Evolutionary conservation across 2,113 vertebrate genomes (phyloP), one percentile per base, ranked within the genome.

Genomic region (Chaetorhynchus papuensis): DNA sequence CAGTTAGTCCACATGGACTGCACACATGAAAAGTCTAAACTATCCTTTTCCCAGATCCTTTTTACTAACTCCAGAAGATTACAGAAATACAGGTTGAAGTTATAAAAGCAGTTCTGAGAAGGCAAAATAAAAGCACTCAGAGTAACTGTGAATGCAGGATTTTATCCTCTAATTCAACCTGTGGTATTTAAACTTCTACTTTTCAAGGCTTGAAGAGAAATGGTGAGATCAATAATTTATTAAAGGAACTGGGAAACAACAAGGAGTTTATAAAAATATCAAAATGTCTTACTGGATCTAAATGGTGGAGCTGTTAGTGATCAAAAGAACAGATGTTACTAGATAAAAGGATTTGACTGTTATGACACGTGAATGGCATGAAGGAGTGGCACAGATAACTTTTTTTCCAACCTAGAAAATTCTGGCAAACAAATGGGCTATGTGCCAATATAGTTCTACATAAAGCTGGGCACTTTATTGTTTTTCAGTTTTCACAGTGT

Each of bases 351-450:
- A 45, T 42, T 77, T 54, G 13, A 30, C 37, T 82, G 15, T 60
- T 74, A 30, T 1, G 14, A 60, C 45, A 31, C 0, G 0, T 65
- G 39, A 78, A 64, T 24, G 22, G 63, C 17, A 44, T 49, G 8
- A 61, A 26, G 19, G 17, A 74, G n/a, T 33, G 24, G 6, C 70
- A 39, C 6, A 78, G 23, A 65, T 42, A 74, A n/a, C 7, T 0
- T 18, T 18, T 66, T 78, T 76, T 35, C 52, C n/a, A 70, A 13
- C 3, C 21, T 60, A 56, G 18, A 88, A 88, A 74, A 15, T 56
- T 88, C 65, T 88, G 54, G 26, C 20, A 85, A 93, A 72, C 45
- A 68, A 77, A 71, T 24, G 24, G n/a, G 6, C 9, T 87, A 9
- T 39, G 53, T 75, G 28, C 42, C 20, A 47, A 20, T 53, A 31